Evolutionary conservation across 2,888 invertebrate genomes (phyloP), one percentile per base, ranked within the genome.

Genomic region (Tiphia femorata): DNA sequence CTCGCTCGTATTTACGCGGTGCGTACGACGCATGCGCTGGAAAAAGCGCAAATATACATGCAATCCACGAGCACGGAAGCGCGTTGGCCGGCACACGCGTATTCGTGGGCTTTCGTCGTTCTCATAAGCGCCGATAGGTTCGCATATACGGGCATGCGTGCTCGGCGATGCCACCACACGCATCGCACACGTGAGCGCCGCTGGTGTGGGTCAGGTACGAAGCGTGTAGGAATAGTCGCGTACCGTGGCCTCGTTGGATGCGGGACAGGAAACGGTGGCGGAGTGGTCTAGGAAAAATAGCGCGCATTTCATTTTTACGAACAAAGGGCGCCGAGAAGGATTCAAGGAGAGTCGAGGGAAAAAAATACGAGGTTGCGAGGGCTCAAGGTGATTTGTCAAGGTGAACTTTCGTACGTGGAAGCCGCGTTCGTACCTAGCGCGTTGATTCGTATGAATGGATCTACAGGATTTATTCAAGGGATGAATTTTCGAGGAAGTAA

Each of bases 121-220:
- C 48, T 17, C 42, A 54, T 53, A 49, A 47, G 20, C 46, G 41
- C 49, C 48, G 30, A 51, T 56, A 30, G 49, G 52, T 40, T 43
- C 27, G 44, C 17, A 30, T 43, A 42, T 44, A 30, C 44, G 25
- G 44, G 37, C 41, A 60, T 51, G 35, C 37, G 50, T 56, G 51
- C 44, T n/a, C n/a, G 43, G 25, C 41, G 35, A 44, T 56, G 46
- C 21, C 19, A 44, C 8, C 30, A 19, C 10, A 30, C 51, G 46
- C 40, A 40, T 60, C 51, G 33, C 1, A n/a, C 8, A 8, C 8
- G 25, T 25, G 25, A 33, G 33, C 3, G 33, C 12, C 12, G 12
- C 33, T 7, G 1, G 33, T n/a, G 33, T 6, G 33, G 12, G 33
- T 33, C n/a, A n/a, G n/a, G n/a, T n/a, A n/a, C n/a, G n/a, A n/a